These are phyloP conservation scores for Aldabrachelys gigantea DNA, from an alignment of 2,113 vertebrate species.

Conservation along the genomic window DNA sequence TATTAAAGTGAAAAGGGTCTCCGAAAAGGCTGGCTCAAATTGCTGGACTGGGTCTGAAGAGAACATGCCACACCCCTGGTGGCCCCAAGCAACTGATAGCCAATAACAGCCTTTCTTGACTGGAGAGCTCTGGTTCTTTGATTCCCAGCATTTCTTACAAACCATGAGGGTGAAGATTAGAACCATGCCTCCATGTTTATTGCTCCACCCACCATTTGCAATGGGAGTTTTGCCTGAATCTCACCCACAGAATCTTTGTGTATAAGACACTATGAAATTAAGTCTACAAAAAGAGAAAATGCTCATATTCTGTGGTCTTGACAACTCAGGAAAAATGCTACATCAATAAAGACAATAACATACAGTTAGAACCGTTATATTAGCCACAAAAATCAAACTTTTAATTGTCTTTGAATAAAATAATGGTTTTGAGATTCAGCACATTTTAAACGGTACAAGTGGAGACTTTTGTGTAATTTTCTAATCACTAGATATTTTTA, in stretches of 20 bases:
- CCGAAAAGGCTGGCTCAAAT: neutral
- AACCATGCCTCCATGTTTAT: neutral
- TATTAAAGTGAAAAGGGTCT: neutral
- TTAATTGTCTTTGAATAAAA: slow-evolving; percentile 69
- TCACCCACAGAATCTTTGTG: neutral
- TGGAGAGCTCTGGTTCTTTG: neutral
- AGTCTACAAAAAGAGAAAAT: neutral
- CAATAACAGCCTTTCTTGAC: too few species aligned
- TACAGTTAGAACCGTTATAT: slow-evolving; percentile 10
- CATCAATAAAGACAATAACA: slow-evolving; percentile 18
- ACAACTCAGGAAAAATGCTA: slow-evolving; percentile 68
- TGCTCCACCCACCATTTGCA: neutral
- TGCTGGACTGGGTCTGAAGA: neutral
- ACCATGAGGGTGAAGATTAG: neutral
- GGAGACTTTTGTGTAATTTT: slow-evolving; percentile 78
- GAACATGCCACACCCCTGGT: neutral
- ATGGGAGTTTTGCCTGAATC: neutral
- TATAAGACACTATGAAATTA: slow-evolving; percentile 18
- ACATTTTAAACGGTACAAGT: slow-evolving; percentile 72
- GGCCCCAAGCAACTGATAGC: neutral
- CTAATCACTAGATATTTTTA: slow-evolving; percentile 73
- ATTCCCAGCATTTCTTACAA: neutral
- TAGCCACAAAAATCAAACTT: slow-evolving; percentile 37
- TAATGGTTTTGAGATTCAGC: slow-evolving; percentile 61
- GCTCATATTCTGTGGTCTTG: slow-evolving; percentile 36